These are phyloP conservation scores for Drosophila trichaetosa DNA, from an alignment of 2,888 invertebrate species.

Conservation along the genomic window DNA sequence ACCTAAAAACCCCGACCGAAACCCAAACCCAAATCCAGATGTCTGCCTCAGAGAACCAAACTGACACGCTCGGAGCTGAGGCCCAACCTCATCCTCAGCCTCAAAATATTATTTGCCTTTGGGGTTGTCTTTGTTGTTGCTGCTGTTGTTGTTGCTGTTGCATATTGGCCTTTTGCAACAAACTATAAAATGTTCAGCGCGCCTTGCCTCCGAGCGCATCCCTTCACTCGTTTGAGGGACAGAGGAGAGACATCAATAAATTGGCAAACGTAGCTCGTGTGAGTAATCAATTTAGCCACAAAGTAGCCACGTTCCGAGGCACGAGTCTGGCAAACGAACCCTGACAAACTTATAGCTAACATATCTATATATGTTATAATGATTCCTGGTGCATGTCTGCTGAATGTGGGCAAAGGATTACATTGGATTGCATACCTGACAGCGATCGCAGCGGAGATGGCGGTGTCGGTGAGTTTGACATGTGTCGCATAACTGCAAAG, in stretches of 20 bases:
- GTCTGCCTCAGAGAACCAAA: background rate
- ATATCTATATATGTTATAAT: background rate
- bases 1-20: slow-evolving; percentile 1
- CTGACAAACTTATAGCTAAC: slow-evolving; percentile 1
- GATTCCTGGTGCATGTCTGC: slow-evolving; percentile 56
- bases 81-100: slow-evolving; percentile 20
- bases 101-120: slow-evolving; percentile 9
- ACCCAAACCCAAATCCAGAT: background rate
- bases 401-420: slow-evolving; percentile 79
- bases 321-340: slow-evolving; percentile 15
- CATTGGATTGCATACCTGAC: slow-evolving; percentile 77
- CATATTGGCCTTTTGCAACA: slow-evolving; percentile 33
- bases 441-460: slow-evolving; percentile 83
- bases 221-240: background rate
- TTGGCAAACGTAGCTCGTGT: slow-evolving; percentile 67
- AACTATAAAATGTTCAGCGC: slow-evolving; percentile 64
- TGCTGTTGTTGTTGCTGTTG: background rate
- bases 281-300: slow-evolving; percentile 78
- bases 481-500: slow-evolving; percentile 83
- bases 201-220: slow-evolving; percentile 5
- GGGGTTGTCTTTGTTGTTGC: slow-evolving; percentile 42
- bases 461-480: slow-evolving; percentile 84
- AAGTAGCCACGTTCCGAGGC: slow-evolving; percentile 77
- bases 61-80: slow-evolving; percentile 23
- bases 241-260: slow-evolving; percentile 53